Evolutionary conservation across 2,113 vertebrate genomes (phyloP), one percentile per base, ranked within the genome.

Genomic region (Carassius gibelio): DNA sequence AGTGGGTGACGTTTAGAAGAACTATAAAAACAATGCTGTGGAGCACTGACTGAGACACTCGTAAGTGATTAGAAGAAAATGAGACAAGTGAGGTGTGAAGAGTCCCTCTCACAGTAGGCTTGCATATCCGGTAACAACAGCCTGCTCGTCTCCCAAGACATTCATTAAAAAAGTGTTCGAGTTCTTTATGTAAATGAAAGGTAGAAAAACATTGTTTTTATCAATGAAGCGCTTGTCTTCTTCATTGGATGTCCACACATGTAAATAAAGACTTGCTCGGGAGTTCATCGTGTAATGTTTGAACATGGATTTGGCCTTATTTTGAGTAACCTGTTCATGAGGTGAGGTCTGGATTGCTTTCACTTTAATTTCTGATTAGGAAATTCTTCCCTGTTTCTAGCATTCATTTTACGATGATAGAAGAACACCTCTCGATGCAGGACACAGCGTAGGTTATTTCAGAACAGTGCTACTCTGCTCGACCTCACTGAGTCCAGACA

Each of bases 81-180:
- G 75, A 76, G 48, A 55, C 14, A 57, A 57, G 75, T 50, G 75
- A 34, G 50, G 50, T 57, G 75, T 57, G 6, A 77, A 77, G 26
- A 57, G 50, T 77, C 26, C 23, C 50, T 77, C 75, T 77, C 26
- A 34, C 15, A 57, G 75, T 55, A 13, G 23, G 14, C 75, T 34
- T 2, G 8, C 23, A 50, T 57, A 55, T 77, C 75, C 6, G 26
- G 75, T 77, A 57, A 34, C 48, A 75, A 23, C 71, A 76, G 38
- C 72, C 13, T 30, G 50, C 30, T 30, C 15, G 19, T 75, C 72
- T 50, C 42, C 45, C 21, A 45, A 10, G 36, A 10, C 71, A 21
- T 59, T 59, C 15, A 59, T 59, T 19, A n/a, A 57, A 57, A 19
- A 2, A 19, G 6, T 57, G 57, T 59, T 57, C 6, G 55, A 57